Percentiles rank a stretch among this genome's conserved stretches.
Evolutionary conservation across 1,140 invertebrate genomes (phyloP).

Genomic region (Drosophila simulans): DNA sequence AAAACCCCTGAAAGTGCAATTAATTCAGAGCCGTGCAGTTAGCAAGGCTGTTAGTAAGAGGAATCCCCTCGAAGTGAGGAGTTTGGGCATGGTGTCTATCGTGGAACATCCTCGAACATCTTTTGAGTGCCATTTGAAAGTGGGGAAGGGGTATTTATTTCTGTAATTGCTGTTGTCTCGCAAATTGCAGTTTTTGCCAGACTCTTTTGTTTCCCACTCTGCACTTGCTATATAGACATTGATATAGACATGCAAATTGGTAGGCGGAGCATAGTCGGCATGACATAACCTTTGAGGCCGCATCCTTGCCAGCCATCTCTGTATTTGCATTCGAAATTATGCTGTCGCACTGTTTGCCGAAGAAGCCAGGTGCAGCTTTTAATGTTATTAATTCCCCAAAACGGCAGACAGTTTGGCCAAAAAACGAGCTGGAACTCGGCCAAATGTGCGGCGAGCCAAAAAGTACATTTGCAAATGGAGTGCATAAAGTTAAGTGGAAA

Average conservation of each 20-base stretch:
- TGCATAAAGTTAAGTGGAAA: constrained; percentile 34
- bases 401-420: constrained; percentile 7
- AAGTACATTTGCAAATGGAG: constrained; percentile 39
- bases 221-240: constrained; percentile 25
- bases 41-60: neutral
- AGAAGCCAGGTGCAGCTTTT: constrained; percentile 38
- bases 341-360: constrained; percentile 28
- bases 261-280: constrained; percentile 13
- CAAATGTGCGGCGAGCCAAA: neutral
- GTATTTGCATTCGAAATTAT: constrained; percentile 54
- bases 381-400: constrained; percentile 47
- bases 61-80: constrained; percentile 4
- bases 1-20: neutral
- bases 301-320: neutral
- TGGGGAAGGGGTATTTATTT: constrained; percentile 45
- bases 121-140: constrained; percentile 43
- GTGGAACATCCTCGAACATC: constrained; percentile 45
- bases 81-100: constrained; percentile 3
- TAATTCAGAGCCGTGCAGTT: neutral
- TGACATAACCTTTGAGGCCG: constrained; percentile 7
- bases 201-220: constrained; percentile 26
- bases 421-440: neutral
- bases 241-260: constrained; percentile 54
- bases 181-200: constrained; percentile 55
- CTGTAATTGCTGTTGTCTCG: constrained; percentile 59